Evolutionary conservation across 2,113 vertebrate genomes (phyloP).

Genomic region (Columba janthina): DNA sequence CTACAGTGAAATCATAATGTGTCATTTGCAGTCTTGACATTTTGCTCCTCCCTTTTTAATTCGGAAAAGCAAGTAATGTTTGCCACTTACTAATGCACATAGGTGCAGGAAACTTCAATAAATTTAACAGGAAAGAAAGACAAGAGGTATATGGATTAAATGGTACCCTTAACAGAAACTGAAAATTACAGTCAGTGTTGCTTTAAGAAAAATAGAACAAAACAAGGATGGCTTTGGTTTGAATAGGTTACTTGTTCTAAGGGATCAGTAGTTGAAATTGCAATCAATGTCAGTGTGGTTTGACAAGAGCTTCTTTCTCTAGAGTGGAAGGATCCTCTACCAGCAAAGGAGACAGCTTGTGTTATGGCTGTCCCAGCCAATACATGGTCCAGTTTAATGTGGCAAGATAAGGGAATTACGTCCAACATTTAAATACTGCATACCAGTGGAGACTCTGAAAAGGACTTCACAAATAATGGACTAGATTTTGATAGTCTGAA

Average conservation of each 20-base stretch:
- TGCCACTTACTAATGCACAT: background rate
- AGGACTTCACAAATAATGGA: too few relatives aligned
- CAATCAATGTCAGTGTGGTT: background rate
- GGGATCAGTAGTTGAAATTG: background rate
- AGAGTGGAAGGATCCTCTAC: background rate
- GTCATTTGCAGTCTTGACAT: constrained; percentile 15
- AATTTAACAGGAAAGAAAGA: background rate
- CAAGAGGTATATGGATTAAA: background rate
- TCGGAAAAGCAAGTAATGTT: background rate
- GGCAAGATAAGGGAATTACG: background rate
- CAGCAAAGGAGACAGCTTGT: background rate
- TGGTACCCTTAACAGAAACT: background rate
- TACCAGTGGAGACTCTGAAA: too few relatives aligned
- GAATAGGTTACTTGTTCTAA: background rate
- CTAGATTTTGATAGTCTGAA: too few relatives aligned
- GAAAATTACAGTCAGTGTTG: background rate
- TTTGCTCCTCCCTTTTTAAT: constrained; percentile 9
- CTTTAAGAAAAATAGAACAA: background rate
- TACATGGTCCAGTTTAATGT: background rate
- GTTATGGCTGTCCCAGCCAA: background rate
- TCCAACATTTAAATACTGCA: too few relatives aligned
- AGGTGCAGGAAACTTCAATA: background rate
- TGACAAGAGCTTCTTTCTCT: background rate
- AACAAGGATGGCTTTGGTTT: background rate
- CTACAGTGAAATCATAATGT: constrained; percentile 18